Conservation (phyloP, 2,113 vertebrate genomes). For the Coracopsis vasa region DNA sequence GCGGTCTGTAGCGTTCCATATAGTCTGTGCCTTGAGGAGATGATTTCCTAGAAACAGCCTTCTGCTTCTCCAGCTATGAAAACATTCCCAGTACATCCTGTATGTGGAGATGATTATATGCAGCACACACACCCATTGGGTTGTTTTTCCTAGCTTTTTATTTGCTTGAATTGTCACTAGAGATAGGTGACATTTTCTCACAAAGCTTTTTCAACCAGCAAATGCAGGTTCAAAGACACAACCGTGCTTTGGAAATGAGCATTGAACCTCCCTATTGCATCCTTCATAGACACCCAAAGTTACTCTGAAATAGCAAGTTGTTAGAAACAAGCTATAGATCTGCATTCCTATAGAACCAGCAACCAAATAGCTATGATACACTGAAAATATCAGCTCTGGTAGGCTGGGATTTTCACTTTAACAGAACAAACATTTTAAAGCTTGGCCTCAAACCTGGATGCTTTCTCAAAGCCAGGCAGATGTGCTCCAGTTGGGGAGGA, state of each 20-base stretch:
- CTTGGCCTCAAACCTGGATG: background rate
- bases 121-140: background rate
- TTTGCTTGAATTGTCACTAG: background rate
- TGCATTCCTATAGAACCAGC: background rate
- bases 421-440: background rate
- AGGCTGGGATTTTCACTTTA: background rate
- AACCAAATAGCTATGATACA: background rate
- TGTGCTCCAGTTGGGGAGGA: background rate
- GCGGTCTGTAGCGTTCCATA: background rate
- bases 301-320: background rate
- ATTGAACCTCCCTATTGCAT: background rate
- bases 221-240: background rate
- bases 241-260: background rate
- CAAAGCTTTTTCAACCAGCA: background rate
- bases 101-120: slow-evolving; percentile 1
- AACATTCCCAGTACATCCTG: slow-evolving; percentile 39
- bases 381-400: background rate
- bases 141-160: background rate
- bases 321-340: background rate
- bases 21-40: slow-evolving; percentile 25
- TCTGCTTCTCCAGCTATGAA: slow-evolving; percentile 46
- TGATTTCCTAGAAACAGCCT: slow-evolving; percentile 48
- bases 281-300: background rate
- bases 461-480: background rate
- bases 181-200: background rate